Conservation (phyloP, 2,888 invertebrate species). For the Amaurobius ferox region DNA sequence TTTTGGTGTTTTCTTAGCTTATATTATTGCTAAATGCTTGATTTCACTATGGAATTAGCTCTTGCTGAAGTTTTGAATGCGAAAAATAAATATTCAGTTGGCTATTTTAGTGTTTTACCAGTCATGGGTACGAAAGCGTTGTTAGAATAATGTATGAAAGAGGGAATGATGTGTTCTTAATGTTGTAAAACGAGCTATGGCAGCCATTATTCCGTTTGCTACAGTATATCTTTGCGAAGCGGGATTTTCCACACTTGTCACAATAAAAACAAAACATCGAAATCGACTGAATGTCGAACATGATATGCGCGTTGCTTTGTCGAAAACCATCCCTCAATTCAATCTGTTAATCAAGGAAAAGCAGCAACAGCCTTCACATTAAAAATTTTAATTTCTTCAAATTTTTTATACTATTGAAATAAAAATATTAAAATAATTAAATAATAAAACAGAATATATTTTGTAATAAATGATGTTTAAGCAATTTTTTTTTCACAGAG, state of each 20-base stretch:
- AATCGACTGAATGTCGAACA: conserved; percentile 41
- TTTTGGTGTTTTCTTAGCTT: too few species aligned
- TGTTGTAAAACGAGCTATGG: conserved; percentile 28
- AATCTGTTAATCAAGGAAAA: conserved; percentile 38
- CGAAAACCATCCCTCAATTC: conserved; percentile 47
- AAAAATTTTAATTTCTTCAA: conserved; percentile 44
- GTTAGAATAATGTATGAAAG: too few species aligned
- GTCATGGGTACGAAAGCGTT: too few species aligned
- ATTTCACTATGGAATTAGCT: conserved; percentile 36
- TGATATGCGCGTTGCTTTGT: conserved; percentile 47
- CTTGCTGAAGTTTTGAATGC: conserved; percentile 33
- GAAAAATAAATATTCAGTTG: conserved; percentile 34
- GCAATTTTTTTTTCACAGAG: conserved; percentile 55
- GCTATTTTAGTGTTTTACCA: conserved; percentile 33
- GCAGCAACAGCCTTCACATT: conserved; percentile 37
- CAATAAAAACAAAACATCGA: conserved; percentile 26
- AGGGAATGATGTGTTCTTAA: too few species aligned
- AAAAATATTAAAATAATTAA: too few species aligned
- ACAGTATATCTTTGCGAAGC: conserved; percentile 47
- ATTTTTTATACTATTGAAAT: conserved; percentile 36
- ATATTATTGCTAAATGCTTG: too few species aligned
- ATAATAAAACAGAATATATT: too few species aligned
- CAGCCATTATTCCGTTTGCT: conserved; percentile 54
- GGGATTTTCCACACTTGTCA: conserved; percentile 38
- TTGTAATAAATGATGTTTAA: conserved; percentile 50